Base-by-base conservation (phyloP, 1,140 invertebrate genomes). In the Yoshiicerus persimilis region DNA sequence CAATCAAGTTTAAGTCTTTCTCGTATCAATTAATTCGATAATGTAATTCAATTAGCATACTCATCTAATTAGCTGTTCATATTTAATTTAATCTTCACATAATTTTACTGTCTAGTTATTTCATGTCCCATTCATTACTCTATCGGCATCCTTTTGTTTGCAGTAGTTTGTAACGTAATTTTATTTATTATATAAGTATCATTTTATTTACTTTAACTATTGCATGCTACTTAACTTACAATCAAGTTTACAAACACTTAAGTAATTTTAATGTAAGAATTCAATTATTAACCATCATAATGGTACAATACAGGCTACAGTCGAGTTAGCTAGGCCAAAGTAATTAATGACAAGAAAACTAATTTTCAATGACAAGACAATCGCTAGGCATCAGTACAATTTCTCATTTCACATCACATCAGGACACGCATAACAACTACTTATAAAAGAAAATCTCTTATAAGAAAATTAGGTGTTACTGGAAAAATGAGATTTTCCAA, bases 1-100 rank as follows among this genome's bases (percentile, higher is more conserved):
- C 75, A 80, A 80, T 80, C 75, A 80, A 70, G 23, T 66, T 41
- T 66, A 70, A 80, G 75, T 80, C 75, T 80, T 80, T 80, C 75
- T 80, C 75, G 75, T 80, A 80, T 80, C 32, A 34, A 80, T 80
- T 23, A 80, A 70, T 80, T 80, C 34, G 75, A 34, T 36, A 80
- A 38, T 80, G 30, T 36, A 80, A 36, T 80, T 77, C 34, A 36
- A 23, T 36, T 32, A 64, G 62, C 66, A 70, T 70, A 70, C 30
- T 30, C 25, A 13, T 70, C 13, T 70, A 70, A 30, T 30, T 70
- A 70, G 66, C 25, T 30, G 30, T 70, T 70, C 66, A 70, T 47
- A 20, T 30, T 70, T 70, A 70, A 66, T 70, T 70, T 30, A 70
- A 30, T 56, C 47, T 32, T 16, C 25, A 70, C 66, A 70, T 30